A percentile compares a stretch with the other conserved stretches of the same genome.
These are phyloP conservation scores for Bombus vancouverensis DNA, from an alignment of 1,140 invertebrate genomes.

Conservation along the genomic window DNA sequence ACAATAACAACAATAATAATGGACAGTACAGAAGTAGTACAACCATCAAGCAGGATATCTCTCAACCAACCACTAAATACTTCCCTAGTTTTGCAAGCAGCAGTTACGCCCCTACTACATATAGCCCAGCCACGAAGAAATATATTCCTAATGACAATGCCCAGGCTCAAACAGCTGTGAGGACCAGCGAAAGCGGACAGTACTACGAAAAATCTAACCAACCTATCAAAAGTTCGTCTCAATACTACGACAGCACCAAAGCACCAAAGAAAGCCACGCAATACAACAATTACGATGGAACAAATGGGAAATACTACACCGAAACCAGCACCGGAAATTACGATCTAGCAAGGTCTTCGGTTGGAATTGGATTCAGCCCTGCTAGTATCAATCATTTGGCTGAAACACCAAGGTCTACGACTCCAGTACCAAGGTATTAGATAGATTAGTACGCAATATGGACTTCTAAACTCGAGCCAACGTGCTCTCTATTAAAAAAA, in stretches of 20 bases:
- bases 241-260: slow-evolving; percentile 75
- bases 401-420: slow-evolving; percentile 77
- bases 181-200: slow-evolving; percentile 61
- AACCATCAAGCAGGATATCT: slow-evolving; percentile 64
- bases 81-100: slow-evolving; percentile 81
- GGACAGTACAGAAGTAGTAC: slow-evolving; percentile 78
- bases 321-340: slow-evolving; percentile 76
- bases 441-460: background rate
- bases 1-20: slow-evolving; percentile 63
- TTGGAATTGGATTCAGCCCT: slow-evolving; percentile 80
- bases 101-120: slow-evolving; percentile 82
- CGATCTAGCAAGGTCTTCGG: slow-evolving; percentile 73
- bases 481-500: background rate
- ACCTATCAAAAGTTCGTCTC: slow-evolving; percentile 66
- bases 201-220: slow-evolving; percentile 71
- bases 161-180: slow-evolving; percentile 37
- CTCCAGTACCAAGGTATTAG: slow-evolving; percentile 75
- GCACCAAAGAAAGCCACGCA: slow-evolving; percentile 75
- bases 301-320: slow-evolving; percentile 73
- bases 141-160: slow-evolving; percentile 53
- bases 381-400: slow-evolving; percentile 80
- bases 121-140: slow-evolving; percentile 78
- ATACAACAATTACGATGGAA: slow-evolving; percentile 74
- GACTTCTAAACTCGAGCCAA: background rate
- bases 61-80: slow-evolving; percentile 69